phyloP scores from a whole-genome alignment of 35 echinoderm and acorn worm species.

The Hemicentrotus pulcherrimus region DNA sequence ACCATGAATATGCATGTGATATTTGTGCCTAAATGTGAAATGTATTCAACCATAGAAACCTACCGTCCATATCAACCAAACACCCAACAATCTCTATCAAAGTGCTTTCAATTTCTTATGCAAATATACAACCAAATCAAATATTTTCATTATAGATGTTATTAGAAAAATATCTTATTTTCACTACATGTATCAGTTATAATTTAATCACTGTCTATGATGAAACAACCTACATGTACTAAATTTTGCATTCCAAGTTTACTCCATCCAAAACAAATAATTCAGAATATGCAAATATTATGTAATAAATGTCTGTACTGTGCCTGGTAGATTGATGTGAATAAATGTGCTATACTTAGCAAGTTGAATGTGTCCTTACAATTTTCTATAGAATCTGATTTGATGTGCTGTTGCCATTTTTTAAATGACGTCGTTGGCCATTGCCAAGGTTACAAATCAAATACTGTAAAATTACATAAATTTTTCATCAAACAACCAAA shows the following conservation, averaged over 20 bases:
- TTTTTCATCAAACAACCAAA: too few relatives aligned
- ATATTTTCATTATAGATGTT: too few relatives aligned
- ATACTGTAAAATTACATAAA: too few relatives aligned
- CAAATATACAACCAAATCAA: not conserved
- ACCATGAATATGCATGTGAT: not conserved
- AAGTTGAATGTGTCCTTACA: not conserved
- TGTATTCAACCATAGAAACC: not conserved
- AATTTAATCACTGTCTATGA: not conserved
- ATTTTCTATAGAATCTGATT: too few relatives aligned
- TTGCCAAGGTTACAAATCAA: too few relatives aligned
- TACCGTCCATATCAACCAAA: not conserved
- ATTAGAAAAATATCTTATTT: too few relatives aligned
- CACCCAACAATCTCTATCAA: not conserved
- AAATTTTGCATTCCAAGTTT: not conserved
- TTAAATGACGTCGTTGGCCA: not conserved
- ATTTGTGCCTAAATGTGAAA: not conserved
- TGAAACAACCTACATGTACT: not conserved
- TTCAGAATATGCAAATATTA: not conserved
- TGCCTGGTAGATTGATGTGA: not conserved
- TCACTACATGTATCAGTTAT: not conserved
- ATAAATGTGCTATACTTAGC: not conserved
- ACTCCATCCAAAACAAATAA: not conserved
- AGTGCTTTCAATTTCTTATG: not conserved
- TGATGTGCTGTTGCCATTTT: not conserved
- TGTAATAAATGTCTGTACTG: not conserved